Evolutionary conservation across 2,888 invertebrate genomes (phyloP), one percentile per base, ranked within the genome.

Genomic region (Drosophila seclusa): DNA sequence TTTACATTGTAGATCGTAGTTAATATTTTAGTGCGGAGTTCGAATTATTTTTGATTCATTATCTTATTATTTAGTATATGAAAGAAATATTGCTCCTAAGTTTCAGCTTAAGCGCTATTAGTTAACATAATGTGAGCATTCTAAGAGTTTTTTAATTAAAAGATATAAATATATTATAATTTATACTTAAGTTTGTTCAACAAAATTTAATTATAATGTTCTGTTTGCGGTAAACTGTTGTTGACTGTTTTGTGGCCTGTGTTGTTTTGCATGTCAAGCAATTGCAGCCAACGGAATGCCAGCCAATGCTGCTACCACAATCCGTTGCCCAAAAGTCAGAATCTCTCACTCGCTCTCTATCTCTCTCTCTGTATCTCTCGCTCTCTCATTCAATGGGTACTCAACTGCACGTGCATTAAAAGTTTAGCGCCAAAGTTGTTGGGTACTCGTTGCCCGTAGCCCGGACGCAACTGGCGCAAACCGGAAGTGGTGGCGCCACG

Each of bases 381-480:
- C 45, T 52, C 61, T 69, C 21, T 48, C 53, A 53, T 27, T 66
- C 65, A 66, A 54, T 38, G 60, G 66, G 54, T 65, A 68, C 21
- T 54, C 65, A 16, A 67, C 42, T 70, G 81, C 72, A 86, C 89
- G 87, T 84, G 87, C 84, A 89, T 89, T 89, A 84, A 87, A 86
- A 89, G 77, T 86, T 86, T 81, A 73, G 84, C 87, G 76, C 69
- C 87, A 84, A 81, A 89, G 79, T 89, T 80, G 80, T 72, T 78
- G 76, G 50, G 2, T 42, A 29, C 31, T 21, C 54, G 69, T 52
- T 66, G 66, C 69, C 58, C 42, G 66, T 49, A 55, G 55, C 58
- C 59, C 76, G 77, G 80, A 75, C 53, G 50, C 76, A 78, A 70
- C 52, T 76, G 67, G 59, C 80, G 70, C 81, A 72, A 86, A 75